Evolutionary conservation across 1,140 invertebrate species (phyloP).

Genomic region (Lepidurus packardi): DNA sequence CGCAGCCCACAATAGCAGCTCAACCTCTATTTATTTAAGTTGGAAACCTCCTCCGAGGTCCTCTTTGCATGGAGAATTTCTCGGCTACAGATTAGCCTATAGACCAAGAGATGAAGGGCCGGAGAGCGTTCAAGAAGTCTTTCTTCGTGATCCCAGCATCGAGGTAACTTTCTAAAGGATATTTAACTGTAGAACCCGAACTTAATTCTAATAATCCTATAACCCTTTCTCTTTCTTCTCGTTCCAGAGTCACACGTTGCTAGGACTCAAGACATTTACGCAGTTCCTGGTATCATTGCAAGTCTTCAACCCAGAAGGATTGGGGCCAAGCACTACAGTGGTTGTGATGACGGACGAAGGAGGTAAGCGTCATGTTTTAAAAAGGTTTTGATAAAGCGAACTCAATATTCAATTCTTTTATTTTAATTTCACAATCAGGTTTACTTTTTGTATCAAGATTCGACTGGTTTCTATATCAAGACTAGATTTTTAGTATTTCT

Average conservation of each 20-base stretch:
- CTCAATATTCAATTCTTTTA: too few relatives aligned
- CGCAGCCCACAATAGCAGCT: constrained; percentile 62
- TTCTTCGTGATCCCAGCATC: constrained; percentile 58
- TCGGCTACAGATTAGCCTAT: constrained; percentile 66
- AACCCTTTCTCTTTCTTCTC: constrained; percentile 36
- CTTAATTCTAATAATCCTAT: too few relatives aligned
- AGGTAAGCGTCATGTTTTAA: constrained; percentile 49
- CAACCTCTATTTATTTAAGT: constrained; percentile 61
- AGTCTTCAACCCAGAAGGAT: constrained; percentile 69
- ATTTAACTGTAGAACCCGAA: not conserved
- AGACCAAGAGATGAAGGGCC: constrained; percentile 51
- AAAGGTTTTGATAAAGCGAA: not conserved
- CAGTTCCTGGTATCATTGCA: constrained; percentile 68
- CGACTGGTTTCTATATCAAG: too few relatives aligned
- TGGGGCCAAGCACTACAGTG: constrained; percentile 62
- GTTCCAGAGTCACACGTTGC: constrained; percentile 63
- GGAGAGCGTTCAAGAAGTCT: constrained; percentile 59
- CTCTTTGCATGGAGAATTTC: constrained; percentile 70
- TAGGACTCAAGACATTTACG: constrained; percentile 63
- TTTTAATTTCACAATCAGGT: too few relatives aligned
- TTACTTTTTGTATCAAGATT: too few relatives aligned
- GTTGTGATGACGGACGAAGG: constrained; percentile 74
- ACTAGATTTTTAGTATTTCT: too few relatives aligned
- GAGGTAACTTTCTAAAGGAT: constrained; percentile 49
- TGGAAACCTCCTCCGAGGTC: constrained; percentile 62